Base-by-base conservation (phyloP, 2,113 vertebrate species). In the Ptyas mucosa region DNA sequence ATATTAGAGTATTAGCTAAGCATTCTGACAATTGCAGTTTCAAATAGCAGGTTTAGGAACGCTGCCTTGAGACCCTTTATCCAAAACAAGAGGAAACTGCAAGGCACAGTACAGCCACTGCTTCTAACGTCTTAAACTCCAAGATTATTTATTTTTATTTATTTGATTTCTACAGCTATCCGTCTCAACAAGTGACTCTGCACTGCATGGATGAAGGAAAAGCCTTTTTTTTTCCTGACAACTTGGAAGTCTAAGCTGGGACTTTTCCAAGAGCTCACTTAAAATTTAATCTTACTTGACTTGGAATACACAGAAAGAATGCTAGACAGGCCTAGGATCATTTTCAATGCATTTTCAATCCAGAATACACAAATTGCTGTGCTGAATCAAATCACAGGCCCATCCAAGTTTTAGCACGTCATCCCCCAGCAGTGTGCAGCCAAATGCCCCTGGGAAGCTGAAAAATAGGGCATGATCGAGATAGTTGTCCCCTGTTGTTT, bases 401-500 rank as follows among this genome's bases (percentile, higher is more conserved):
- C 88, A 86, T 52, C 54, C 26, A 52, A 26, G 23, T 21, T 49
- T 51, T 26, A 86, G 69, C 46, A 64, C 5, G 39, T 26, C 52
- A 57, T 34, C 29, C 85, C 81, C 81, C 92, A 90, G 11, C 43
- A 43, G 51, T 29, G 34, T 61, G 51, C 91, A 53, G 49, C 46
- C 46, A 43, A 64, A 69, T 87, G 92, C 89, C 46, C 89, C 92
- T 11, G 81, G 61, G 87, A 89, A 81, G 87, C 24, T 55, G 26
- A 26, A 81, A 92, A 92, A 92, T 24, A 81, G 61, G 91, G 5
- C 89, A 87, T 53, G 81, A 90, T 93, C 55, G 55, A 93, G 92
- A 87, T 86, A 43, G 92, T 12, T 43, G 58, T 55, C 87, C 58
- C 87, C 55, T 26, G 46, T 89, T 61, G 92, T 90, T 93, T 90